phyloP scores from a whole-genome alignment of 2,113 vertebrate species.

The Anarrhichthys ocellatus region DNA sequence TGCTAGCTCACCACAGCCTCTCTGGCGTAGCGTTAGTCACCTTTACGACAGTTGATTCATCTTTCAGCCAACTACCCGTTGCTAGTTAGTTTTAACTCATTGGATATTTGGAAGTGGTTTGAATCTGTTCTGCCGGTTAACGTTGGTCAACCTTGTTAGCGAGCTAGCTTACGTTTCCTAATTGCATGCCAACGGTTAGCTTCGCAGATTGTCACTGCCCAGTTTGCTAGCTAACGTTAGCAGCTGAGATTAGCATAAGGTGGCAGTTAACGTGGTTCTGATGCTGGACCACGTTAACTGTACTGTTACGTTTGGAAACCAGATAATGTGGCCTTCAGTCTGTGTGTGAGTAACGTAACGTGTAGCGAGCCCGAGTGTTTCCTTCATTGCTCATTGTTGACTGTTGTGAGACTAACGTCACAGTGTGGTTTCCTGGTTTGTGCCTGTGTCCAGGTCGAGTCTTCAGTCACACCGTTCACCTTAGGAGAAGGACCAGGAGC shows the following conservation, averaged over 20 bases:
- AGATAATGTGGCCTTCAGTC: background rate
- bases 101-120: background rate
- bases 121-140: background rate
- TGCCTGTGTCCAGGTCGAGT: constrained; percentile 59
- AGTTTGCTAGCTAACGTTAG: constrained; percentile 76
- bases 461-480: constrained; percentile 59
- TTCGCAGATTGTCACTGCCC: constrained; percentile 33
- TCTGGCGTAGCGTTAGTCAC: constrained; percentile 29
- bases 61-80: constrained; percentile 11
- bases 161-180: constrained; percentile 27
- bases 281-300: constrained; percentile 43
- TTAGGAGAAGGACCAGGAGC: constrained; percentile 42
- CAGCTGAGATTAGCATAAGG: constrained; percentile 59
- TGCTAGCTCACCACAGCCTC: constrained; percentile 57
- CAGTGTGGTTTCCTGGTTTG: constrained; percentile 49
- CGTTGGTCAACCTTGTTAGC: background rate
- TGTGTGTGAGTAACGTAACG: constrained; percentile 4
- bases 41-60: constrained; percentile 33
- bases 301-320: background rate
- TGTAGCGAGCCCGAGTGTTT: constrained; percentile 9
- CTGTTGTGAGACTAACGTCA: constrained; percentile 26
- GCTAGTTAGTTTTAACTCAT: background rate
- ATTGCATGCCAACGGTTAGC: constrained; percentile 60
- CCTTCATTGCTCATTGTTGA: constrained; percentile 22
- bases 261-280: constrained; percentile 31